These are phyloP conservation scores for Chloropsis hardwickii DNA, from an alignment of 2,113 vertebrate genomes.

Conservation along the genomic window DNA sequence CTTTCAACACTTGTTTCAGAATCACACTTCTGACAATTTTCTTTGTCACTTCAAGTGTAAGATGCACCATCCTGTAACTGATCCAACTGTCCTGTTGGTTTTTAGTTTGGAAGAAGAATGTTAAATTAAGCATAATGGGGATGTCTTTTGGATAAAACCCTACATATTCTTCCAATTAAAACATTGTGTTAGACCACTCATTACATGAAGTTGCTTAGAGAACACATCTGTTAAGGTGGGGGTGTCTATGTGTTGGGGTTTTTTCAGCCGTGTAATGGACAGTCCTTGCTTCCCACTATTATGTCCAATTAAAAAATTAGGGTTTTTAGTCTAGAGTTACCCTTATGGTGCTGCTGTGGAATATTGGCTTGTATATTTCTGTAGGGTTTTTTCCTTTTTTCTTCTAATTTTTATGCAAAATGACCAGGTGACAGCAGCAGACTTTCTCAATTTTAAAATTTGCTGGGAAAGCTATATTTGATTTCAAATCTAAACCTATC, in stretches of 20 bases:
- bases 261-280: not conserved
- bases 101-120: not conserved
- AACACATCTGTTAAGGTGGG: not conserved
- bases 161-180: not conserved
- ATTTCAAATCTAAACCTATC: not conserved
- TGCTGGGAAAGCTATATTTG: not conserved
- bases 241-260: not conserved
- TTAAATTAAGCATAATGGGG: not conserved
- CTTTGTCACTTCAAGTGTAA: not conserved
- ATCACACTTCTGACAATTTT: not conserved
- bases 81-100: not conserved
- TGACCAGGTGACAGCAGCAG: not conserved
- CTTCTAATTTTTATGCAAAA: not conserved
- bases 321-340: not conserved
- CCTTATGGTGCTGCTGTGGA: not conserved
- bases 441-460: not conserved
- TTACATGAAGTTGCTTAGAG: not conserved
- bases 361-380: not conserved
- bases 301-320: not conserved
- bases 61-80: not conserved
- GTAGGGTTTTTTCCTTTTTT: not conserved
- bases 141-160: conserved; percentile 14
- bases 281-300: not conserved
- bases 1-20: not conserved
- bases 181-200: not conserved